A percentile compares a stretch with the other conserved stretches of the same genome.
These are phyloP conservation scores for Neodontobutis hainanensis DNA, from an alignment of 2,113 vertebrate species.

Conservation along the genomic window DNA sequence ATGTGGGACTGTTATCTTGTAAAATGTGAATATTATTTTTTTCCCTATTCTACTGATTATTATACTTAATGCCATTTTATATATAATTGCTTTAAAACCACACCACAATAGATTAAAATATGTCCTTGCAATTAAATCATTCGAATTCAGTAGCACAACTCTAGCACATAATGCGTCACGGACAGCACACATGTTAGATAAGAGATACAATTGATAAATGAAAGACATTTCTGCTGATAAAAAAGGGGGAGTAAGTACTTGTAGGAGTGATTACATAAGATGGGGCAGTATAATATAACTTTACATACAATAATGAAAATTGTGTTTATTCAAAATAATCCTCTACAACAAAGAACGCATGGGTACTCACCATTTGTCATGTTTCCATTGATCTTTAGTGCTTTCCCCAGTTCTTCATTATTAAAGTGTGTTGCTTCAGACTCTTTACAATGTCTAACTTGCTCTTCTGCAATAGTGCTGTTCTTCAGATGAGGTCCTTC, in stretches of 20 bases:
- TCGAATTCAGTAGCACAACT: too few species aligned
- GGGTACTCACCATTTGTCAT: slow-evolving; percentile 68
- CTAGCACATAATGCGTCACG: slow-evolving; percentile 37
- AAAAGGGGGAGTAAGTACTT: background rate
- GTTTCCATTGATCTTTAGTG: slow-evolving; percentile 19
- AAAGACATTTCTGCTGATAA: background rate
- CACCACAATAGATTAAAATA: too few species aligned
- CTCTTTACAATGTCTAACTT: slow-evolving; percentile 49
- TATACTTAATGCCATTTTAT: too few species aligned
- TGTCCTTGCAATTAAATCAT: too few species aligned
- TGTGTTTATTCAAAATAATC: background rate
- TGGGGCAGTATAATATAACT: background rate
- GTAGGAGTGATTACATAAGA: background rate
- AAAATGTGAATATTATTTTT: background rate
- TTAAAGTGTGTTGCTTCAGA: slow-evolving; percentile 21
- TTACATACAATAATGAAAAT: background rate
- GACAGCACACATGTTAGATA: slow-evolving; percentile 15
- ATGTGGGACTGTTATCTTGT: background rate
- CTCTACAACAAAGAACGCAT: background rate
- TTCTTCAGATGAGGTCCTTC: background rate
- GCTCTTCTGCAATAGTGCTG: slow-evolving; percentile 37
- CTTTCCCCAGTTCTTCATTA: slow-evolving; percentile 36
- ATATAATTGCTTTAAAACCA: too few species aligned
- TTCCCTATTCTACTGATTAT: too few species aligned
- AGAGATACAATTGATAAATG: slow-evolving; percentile 8